Percentiles rank a stretch among this genome's conserved stretches.
Conservation (phyloP, 2,888 invertebrate genomes). For the Drosophila borborema region DNA sequence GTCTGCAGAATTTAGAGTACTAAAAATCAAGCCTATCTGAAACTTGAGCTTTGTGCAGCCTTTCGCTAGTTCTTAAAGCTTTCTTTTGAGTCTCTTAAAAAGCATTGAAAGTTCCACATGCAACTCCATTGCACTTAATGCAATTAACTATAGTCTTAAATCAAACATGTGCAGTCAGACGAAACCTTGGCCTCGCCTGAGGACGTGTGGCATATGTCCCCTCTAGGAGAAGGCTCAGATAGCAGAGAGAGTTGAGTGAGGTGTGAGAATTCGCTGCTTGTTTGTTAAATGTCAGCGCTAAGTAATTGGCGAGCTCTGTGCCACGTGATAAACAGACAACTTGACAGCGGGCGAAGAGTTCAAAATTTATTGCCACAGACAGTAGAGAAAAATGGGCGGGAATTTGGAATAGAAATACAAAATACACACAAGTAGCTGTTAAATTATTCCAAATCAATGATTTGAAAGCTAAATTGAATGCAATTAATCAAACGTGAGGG, state of each 20-base stretch:
- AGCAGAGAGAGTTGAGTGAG: too few species aligned
- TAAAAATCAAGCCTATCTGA: too few species aligned
- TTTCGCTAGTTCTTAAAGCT: too few species aligned
- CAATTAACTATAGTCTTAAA: background rate
- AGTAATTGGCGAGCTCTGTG: slow-evolving; percentile 62
- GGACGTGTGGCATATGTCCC: background rate
- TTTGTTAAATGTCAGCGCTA: slow-evolving; percentile 65
- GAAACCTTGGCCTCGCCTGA: background rate
- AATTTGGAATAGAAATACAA: background rate
- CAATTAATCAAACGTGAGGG: slow-evolving; percentile 74
- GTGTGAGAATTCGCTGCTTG: slow-evolving; percentile 19
- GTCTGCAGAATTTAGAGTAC: too few species aligned
- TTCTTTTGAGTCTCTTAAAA: too few species aligned
- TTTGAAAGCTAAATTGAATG: slow-evolving; percentile 63
- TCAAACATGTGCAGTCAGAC: slow-evolving; percentile 1
- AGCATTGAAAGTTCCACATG: too few species aligned
- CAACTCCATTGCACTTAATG: background rate
- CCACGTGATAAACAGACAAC: slow-evolving; percentile 43
- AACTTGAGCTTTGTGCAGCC: too few species aligned
- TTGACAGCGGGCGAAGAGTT: slow-evolving; percentile 34
- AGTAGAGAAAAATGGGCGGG: background rate
- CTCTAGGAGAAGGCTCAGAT: background rate
- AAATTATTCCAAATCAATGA: slow-evolving; percentile 73
- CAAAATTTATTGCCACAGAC: slow-evolving; percentile 57
- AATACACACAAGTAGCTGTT: slow-evolving; percentile 39